Conservation (phyloP, 2,113 vertebrate genomes). For the western clawed frog (Xenopus tropicalis) region DNA sequence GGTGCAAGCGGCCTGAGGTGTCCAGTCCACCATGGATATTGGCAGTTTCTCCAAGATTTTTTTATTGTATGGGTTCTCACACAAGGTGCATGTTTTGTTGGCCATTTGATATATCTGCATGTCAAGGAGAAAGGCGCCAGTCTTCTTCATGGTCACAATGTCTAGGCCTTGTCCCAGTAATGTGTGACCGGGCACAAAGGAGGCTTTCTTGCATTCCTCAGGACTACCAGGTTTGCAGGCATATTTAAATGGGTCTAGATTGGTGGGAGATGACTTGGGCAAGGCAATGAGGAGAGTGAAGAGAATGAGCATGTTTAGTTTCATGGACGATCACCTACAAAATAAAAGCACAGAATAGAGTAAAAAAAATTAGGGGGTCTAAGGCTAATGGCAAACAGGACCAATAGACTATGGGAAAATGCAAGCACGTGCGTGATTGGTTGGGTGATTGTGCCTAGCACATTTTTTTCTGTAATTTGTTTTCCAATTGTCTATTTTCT, state of each 20-base stretch:
- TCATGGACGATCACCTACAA: background rate
- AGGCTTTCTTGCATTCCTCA: slow-evolving; percentile 21
- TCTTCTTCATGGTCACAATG: slow-evolving; percentile 49
- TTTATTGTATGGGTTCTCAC: slow-evolving; percentile 59
- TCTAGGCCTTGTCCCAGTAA: slow-evolving; percentile 56
- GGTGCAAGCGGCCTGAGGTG: slow-evolving; percentile 56
- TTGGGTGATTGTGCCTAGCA: no score
- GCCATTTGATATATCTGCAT: background rate
- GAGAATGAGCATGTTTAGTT: background rate
- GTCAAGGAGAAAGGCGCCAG: slow-evolving; percentile 47
- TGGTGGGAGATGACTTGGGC: background rate
- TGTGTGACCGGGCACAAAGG: slow-evolving; percentile 54
- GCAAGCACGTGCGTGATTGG: no score
- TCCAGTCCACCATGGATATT: slow-evolving; percentile 65
- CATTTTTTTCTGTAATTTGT: no score
- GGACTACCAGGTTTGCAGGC: background rate
- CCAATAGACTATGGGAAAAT: no score
- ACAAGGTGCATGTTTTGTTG: slow-evolving; percentile 59
- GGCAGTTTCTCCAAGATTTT: slow-evolving; percentile 62
- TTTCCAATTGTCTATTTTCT: no score
- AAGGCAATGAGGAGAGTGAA: background rate
- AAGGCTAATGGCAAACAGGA: no score
- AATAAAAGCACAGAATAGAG: no score
- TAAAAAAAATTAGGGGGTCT: no score
- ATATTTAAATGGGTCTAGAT: background rate